A percentile compares a stretch with the other conserved stretches of the same genome.
phyloP scores from a whole-genome alignment of 2,888 invertebrate genomes.

The Cenopis cana region DNA sequence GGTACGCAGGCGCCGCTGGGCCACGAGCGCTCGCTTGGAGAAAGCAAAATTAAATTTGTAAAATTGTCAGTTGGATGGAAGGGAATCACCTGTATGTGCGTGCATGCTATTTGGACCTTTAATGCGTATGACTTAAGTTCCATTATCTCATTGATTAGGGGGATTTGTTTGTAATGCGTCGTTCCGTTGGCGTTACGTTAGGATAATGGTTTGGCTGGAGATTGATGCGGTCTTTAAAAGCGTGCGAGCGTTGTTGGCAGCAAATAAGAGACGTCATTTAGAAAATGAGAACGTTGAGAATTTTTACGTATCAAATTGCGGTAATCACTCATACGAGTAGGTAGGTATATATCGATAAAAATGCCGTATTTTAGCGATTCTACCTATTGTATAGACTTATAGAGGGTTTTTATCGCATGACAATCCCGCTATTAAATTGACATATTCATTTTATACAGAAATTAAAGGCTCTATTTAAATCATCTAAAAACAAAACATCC shows the following conservation, averaged over 20 bases:
- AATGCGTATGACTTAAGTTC: constrained; percentile 24
- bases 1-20: too few species aligned
- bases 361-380: neutral
- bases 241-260: constrained; percentile 53
- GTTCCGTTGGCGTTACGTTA: constrained; percentile 52
- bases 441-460: too few species aligned
- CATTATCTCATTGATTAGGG: constrained; percentile 19
- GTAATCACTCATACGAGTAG: neutral
- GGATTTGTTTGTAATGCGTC: constrained; percentile 43
- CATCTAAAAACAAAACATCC: too few species aligned
- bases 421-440: too few species aligned
- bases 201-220: constrained; percentile 55
- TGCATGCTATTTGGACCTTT: constrained; percentile 40
- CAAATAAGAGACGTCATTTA: constrained; percentile 18
- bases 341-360: neutral
- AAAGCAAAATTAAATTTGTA: constrained; percentile 41
- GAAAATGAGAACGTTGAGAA: constrained; percentile 21
- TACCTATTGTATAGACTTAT: too few species aligned
- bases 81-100: constrained; percentile 25
- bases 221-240: constrained; percentile 59
- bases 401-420: too few species aligned
- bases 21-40: too few species aligned
- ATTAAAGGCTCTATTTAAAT: too few species aligned
- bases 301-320: constrained; percentile 15
- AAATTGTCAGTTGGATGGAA: neutral